Evolutionary conservation across 2,888 invertebrate species (phyloP).

Genomic region (Merodon equestris): DNA sequence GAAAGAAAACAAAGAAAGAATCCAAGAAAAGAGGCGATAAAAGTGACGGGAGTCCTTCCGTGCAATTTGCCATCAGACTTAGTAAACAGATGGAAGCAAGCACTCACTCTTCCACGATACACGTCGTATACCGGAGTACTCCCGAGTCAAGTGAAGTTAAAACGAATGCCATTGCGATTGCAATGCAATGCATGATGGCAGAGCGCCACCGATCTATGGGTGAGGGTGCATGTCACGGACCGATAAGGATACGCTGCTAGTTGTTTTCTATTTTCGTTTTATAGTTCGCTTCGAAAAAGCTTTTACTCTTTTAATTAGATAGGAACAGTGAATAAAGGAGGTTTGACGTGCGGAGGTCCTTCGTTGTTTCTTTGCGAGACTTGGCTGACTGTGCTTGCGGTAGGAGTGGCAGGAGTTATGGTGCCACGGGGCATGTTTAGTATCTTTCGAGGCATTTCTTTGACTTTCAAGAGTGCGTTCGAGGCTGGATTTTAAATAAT

Average conservation of each 20-base stretch:
- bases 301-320: conserved; percentile 46
- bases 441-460: too few species aligned
- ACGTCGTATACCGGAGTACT: conserved; percentile 11
- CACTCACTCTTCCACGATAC: background rate
- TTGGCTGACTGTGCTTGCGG: too few species aligned
- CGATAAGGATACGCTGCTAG: conserved; percentile 46
- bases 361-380: too few species aligned
- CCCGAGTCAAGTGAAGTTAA: conserved; percentile 28
- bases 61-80: conserved; percentile 34
- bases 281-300: conserved; percentile 15
- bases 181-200: background rate
- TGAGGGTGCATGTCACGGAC: conserved; percentile 54
- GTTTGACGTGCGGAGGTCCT: too few species aligned
- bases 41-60: conserved; percentile 70
- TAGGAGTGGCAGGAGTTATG: too few species aligned
- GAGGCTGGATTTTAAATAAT: too few species aligned
- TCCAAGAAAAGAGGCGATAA: conserved; percentile 79
- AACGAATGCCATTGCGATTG: conserved; percentile 27
- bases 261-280: too few species aligned
- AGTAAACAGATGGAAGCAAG: conserved; percentile 39
- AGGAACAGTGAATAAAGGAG: background rate
- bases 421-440: too few species aligned
- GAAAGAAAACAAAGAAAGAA: too few species aligned
- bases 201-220: conserved; percentile 22
- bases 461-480: too few species aligned